These are phyloP conservation scores for Erynnis tages DNA, from an alignment of 2,888 invertebrate genomes.

Conservation along the genomic window DNA sequence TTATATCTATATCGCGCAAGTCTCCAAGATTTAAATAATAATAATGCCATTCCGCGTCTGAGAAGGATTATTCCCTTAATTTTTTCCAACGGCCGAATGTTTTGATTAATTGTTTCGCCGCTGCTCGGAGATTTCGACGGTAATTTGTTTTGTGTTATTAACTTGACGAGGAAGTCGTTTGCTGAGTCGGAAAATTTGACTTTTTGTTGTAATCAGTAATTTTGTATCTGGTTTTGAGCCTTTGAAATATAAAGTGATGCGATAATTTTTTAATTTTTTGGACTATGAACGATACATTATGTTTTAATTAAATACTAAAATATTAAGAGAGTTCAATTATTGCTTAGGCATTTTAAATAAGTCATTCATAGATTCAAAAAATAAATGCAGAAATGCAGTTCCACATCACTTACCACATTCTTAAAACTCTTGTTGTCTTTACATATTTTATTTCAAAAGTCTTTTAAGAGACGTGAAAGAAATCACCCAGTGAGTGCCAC, in stretches of 20 bases:
- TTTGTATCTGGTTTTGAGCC: constrained; percentile 6
- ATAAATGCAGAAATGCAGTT: too few species aligned
- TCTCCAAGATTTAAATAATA: constrained; percentile 77
- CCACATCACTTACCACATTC: not conserved
- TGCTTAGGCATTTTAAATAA: too few species aligned
- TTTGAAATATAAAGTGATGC: constrained; percentile 3
- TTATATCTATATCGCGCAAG: constrained; percentile 74
- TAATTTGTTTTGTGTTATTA: constrained; percentile 77
- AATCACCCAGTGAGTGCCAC: constrained; percentile 17
- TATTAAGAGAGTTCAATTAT: too few species aligned
- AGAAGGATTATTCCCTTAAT: constrained; percentile 59
- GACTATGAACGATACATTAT: too few species aligned
- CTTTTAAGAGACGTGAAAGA: constrained; percentile 10
- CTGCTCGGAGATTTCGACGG: constrained; percentile 58
- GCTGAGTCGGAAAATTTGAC: constrained; percentile 55
- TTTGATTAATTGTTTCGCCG: constrained; percentile 74
- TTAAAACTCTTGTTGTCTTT: not conserved
- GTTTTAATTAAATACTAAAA: too few species aligned
- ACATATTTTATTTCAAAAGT: constrained; percentile 11
- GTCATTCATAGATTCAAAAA: not conserved
- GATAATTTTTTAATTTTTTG: too few species aligned
- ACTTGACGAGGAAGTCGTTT: constrained; percentile 74
- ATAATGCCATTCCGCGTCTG: constrained; percentile 53
- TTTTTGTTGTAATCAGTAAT: constrained; percentile 28
- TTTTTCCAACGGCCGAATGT: constrained; percentile 55